A percentile compares a stretch with the other conserved stretches of the same genome.
Evolutionary conservation across 2,888 invertebrate genomes (phyloP).

Genomic region (Cephus pulcher): DNA sequence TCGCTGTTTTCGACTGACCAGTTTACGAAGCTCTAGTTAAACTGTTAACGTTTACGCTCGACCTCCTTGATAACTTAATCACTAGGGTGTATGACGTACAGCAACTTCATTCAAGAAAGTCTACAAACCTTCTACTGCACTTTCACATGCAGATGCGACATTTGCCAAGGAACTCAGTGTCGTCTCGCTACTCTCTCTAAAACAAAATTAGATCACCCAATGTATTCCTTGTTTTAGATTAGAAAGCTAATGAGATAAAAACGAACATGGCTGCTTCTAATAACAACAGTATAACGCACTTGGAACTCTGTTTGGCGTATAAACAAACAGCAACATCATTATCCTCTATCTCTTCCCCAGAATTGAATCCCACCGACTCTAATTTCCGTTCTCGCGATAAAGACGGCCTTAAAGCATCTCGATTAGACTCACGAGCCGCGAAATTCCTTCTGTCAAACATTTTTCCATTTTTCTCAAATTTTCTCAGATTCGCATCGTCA

Average conservation of each 20-base stretch:
- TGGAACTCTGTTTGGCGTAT: conserved; percentile 36
- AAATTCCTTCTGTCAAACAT: background rate
- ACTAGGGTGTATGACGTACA: background rate
- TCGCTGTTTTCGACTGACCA: background rate
- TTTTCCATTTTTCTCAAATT: background rate
- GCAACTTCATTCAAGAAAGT: background rate
- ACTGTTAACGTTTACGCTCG: background rate
- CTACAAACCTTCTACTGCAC: conserved; percentile 31
- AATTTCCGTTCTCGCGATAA: background rate
- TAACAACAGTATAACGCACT: conserved; percentile 36
- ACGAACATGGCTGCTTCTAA: background rate
- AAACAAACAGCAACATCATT: conserved; percentile 32
- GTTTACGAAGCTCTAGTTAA: background rate
- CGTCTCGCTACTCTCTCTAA: conserved; percentile 43
- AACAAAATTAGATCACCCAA: conserved; percentile 16
- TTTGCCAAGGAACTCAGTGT: conserved; percentile 36
- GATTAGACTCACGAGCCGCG: background rate
- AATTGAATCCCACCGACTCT: background rate
- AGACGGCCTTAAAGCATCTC: background rate
- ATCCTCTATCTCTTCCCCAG: conserved; percentile 13
- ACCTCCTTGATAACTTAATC: background rate
- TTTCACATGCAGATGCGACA: conserved; percentile 33
- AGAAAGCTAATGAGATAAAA: background rate
- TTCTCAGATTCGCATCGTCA: background rate
- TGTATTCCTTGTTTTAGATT: background rate